A percentile compares a stretch with the other conserved stretches of the same genome.
Conservation (phyloP, 2,888 invertebrate species). For the Glaucopsyche alexis region DNA sequence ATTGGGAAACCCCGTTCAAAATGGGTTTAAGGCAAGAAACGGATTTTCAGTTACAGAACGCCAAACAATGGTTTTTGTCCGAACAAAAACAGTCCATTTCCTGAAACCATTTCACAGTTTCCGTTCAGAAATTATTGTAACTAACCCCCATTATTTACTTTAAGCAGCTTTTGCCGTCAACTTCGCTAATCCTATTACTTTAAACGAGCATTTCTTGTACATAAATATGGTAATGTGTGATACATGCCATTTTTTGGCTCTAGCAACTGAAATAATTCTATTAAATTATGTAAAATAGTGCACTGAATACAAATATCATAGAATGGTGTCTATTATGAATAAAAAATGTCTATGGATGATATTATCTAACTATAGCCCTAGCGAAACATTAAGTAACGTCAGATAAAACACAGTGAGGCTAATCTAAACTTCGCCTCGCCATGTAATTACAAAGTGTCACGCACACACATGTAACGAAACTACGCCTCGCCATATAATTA, state of each 20-base stretch:
- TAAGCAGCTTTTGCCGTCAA: conserved; percentile 38
- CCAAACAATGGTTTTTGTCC: conserved; percentile 52
- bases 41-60: conserved; percentile 44
- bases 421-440: background rate
- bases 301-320: background rate
- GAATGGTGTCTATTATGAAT: background rate
- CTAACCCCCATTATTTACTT: conserved; percentile 55
- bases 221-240: conserved; percentile 17
- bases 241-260: background rate
- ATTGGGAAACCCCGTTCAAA: conserved; percentile 3
- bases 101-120: conserved; percentile 57
- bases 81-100: conserved; percentile 64
- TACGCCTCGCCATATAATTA: no score
- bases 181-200: conserved; percentile 34
- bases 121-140: conserved; percentile 59
- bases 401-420: no score
- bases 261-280: background rate
- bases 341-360: background rate
- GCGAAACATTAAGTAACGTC: no score
- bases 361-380: no score
- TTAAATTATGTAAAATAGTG: background rate
- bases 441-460: no score
- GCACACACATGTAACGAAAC: no score
- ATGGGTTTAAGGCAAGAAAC: conserved; percentile 32
- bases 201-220: conserved; percentile 3